phyloP scores from a whole-genome alignment of 2,888 invertebrate genomes.

The Caenorhabditis imperialis region DNA sequence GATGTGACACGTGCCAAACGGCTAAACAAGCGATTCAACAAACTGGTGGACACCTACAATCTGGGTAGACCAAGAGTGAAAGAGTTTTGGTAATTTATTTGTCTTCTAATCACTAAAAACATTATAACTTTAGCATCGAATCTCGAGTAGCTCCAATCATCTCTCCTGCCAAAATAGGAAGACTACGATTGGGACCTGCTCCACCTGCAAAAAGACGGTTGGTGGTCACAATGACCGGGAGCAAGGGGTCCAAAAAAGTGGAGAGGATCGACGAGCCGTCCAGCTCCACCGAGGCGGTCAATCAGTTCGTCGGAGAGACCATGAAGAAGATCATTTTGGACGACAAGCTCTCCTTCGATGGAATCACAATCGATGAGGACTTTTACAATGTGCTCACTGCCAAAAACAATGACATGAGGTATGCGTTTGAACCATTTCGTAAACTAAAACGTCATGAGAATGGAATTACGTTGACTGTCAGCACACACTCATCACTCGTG shows the following conservation, averaged over 20 bases:
- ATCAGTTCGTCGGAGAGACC: slow-evolving; percentile 31
- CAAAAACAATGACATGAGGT: slow-evolving; percentile 56
- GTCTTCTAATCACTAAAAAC: neutral
- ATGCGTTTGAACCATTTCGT: slow-evolving; percentile 4
- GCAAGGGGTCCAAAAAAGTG: slow-evolving; percentile 15
- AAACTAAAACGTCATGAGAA: no score
- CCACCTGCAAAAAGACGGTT: slow-evolving; percentile 12
- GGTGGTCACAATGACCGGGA: slow-evolving; percentile 44
- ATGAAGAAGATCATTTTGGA: slow-evolving; percentile 28
- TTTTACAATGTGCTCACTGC: slow-evolving; percentile 52
- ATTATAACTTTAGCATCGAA: slow-evolving; percentile 29
- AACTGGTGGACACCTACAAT: slow-evolving; percentile 41
- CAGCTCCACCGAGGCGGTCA: slow-evolving; percentile 6
- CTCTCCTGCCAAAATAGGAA: slow-evolving; percentile 24
- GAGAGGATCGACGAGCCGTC: slow-evolving; percentile 43
- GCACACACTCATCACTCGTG: neutral
- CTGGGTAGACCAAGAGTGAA: slow-evolving; percentile 43
- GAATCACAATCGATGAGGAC: slow-evolving; percentile 40
- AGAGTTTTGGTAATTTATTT: slow-evolving; percentile 30
- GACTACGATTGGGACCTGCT: slow-evolving; percentile 24
- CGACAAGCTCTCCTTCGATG: slow-evolving; percentile 54
- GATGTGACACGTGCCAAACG: slow-evolving; percentile 41
- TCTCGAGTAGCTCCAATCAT: slow-evolving; percentile 10
- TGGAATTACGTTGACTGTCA: no score
- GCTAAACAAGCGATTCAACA: slow-evolving; percentile 32